phyloP scores from a whole-genome alignment of 1,140 invertebrate species.

The Drosophila orosa region DNA sequence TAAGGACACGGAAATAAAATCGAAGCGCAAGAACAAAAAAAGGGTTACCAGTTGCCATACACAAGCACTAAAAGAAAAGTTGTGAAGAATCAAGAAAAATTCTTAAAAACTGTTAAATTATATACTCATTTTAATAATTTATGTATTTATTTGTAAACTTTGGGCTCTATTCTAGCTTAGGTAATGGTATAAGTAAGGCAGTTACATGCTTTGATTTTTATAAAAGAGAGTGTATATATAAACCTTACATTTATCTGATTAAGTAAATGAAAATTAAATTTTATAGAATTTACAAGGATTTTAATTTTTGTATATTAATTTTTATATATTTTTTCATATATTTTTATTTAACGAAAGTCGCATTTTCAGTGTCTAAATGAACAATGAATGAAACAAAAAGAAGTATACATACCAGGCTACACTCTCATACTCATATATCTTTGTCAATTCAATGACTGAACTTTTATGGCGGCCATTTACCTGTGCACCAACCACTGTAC shows the following conservation, averaged over 20 bases:
- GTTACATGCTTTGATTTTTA: background rate
- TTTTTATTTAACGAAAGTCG: background rate
- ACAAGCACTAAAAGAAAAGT: conserved; percentile 4
- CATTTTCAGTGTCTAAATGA: background rate
- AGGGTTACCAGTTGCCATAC: conserved; percentile 50
- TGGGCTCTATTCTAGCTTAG: no score
- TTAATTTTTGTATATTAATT: background rate
- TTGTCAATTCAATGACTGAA: conserved; percentile 22
- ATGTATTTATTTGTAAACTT: background rate
- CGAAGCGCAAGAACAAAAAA: conserved; percentile 49
- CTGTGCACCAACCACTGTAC: conserved; percentile 8
- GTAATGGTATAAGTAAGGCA: background rate
- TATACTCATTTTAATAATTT: no score
- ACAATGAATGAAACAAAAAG: conserved; percentile 17
- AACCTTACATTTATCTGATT: background rate
- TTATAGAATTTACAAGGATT: no score
- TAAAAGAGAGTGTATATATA: background rate
- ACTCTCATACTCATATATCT: conserved; percentile 7
- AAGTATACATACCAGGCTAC: conserved; percentile 3
- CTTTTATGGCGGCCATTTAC: conserved; percentile 42
- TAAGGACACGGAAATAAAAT: conserved; percentile 57
- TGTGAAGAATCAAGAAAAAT: conserved; percentile 3
- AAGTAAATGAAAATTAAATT: no score
- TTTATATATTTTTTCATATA: no score
- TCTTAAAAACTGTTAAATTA: background rate